Evolutionary conservation across 1,140 invertebrate species (phyloP).

Genomic region (Macrosteles quadrilineatus): DNA sequence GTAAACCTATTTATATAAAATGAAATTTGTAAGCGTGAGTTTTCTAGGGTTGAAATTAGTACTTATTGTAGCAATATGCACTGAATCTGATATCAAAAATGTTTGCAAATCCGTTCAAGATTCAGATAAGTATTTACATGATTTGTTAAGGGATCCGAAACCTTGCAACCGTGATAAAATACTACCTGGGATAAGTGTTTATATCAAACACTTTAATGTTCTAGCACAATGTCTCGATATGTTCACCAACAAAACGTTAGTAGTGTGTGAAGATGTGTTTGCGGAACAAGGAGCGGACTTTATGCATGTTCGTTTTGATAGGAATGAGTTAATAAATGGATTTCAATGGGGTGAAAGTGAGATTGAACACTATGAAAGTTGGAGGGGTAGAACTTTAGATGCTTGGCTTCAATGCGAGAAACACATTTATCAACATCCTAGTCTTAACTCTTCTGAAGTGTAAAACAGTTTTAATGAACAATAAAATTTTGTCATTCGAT

Average conservation of each 20-base stretch:
- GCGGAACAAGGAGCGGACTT: not conserved
- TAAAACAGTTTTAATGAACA: too few relatives aligned
- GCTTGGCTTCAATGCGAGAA: not conserved
- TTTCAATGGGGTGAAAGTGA: not conserved
- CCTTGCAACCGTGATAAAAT: not conserved
- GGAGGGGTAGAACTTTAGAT: slow-evolving; percentile 3
- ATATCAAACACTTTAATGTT: not conserved
- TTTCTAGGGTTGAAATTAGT: too few relatives aligned
- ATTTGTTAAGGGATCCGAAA: not conserved
- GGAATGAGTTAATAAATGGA: not conserved
- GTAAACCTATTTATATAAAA: too few relatives aligned
- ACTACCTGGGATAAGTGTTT: not conserved
- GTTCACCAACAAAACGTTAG: not conserved
- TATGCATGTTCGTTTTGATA: slow-evolving; percentile 10
- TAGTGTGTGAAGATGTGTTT: not conserved
- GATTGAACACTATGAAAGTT: not conserved
- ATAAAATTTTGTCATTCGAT: too few relatives aligned
- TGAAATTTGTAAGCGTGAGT: too few relatives aligned
- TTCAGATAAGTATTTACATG: not conserved
- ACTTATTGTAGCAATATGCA: too few relatives aligned
- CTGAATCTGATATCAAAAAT: not conserved
- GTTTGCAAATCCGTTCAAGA: not conserved
- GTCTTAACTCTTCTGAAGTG: too few relatives aligned
- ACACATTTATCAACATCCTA: not conserved
- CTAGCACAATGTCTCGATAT: not conserved